Evolutionary conservation across 2,113 vertebrate genomes (phyloP), one percentile per base, ranked within the genome.

Genomic region (Heloderma charlesbogerti): DNA sequence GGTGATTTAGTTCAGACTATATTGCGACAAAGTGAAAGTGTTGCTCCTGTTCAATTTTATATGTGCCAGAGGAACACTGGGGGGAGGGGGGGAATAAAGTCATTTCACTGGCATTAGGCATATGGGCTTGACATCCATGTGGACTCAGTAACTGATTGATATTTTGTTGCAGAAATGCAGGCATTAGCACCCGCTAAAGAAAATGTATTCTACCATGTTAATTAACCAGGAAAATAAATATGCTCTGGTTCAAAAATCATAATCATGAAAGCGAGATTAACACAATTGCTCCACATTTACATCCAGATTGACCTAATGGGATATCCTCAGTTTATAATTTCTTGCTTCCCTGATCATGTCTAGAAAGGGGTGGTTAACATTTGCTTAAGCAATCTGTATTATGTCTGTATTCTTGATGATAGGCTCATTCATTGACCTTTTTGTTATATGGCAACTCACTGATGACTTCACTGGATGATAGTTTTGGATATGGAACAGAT

Each of bases 1-100:
- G 67, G 45, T 82, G 71, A 75, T 74, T 67, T 91, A 57, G 43
- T 79, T 91, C 0, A 0, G 12, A 77, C 69, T 43, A 29, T 78
- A 48, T 87, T 88, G 87, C 85, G 88, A 79, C 72, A 77, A 80
- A 77, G 31, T 1, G n/a, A 34, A 90, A 45, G 25, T 0, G 0
- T 1, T 87, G 84, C 48, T 89, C 48, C 4, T 43, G 37, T 57
- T 72, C 79, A 72, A 31, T 82, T 51, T 63, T 94, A 15, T 71
- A 48, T 0, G 0, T 89, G 31, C 63, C 79, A 48, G 18, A 80
- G 57, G 0, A 3, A 0, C 29, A 48, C 66, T 13, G 48, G 12
- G 37, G 48, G 48, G 48, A 51, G 48, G 12, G 37, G 88, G 60
- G 74, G 89, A 72, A 29, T 25, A 51, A 86, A 86, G 43, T 72